Conservation (phyloP, 2,113 vertebrate genomes). For the Daubentonia madagascariensis region DNA sequence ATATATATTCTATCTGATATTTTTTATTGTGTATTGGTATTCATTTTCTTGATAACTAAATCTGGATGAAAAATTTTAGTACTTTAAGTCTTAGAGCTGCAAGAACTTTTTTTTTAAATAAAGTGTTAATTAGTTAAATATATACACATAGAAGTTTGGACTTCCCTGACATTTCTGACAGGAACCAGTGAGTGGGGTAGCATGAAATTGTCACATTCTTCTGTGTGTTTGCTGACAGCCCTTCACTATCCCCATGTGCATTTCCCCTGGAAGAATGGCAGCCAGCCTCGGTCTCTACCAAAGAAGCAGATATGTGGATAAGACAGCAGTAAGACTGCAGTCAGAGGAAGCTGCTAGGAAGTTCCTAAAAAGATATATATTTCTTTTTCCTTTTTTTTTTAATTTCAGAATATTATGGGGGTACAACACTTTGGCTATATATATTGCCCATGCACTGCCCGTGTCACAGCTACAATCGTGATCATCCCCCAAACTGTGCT, state of each 20-base stretch:
- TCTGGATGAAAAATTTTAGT: neutral
- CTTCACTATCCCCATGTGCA: neutral
- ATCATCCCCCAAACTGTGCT: no score
- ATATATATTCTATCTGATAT: neutral
- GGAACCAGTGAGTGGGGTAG: neutral
- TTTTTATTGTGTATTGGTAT: neutral
- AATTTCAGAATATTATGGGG: no score
- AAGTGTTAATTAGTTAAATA: neutral
- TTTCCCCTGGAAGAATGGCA: neutral
- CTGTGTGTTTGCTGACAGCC: neutral
- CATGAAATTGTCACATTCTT: neutral
- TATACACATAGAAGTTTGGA: neutral
- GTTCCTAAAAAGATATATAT: neutral
- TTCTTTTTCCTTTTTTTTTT: no score
- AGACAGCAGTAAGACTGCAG: neutral
- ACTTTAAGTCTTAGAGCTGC: neutral
- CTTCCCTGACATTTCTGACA: neutral
- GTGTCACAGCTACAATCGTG: no score
- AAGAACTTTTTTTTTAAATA: neutral
- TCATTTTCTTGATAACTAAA: constrained; percentile 9
- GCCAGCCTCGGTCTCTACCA: neutral
- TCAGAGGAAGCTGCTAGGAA: neutral
- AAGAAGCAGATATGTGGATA: neutral
- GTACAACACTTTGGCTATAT: no score
- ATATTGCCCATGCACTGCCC: no score